Conservation (phyloP, 2,113 vertebrate genomes). For the Paralichthys olivaceus region DNA sequence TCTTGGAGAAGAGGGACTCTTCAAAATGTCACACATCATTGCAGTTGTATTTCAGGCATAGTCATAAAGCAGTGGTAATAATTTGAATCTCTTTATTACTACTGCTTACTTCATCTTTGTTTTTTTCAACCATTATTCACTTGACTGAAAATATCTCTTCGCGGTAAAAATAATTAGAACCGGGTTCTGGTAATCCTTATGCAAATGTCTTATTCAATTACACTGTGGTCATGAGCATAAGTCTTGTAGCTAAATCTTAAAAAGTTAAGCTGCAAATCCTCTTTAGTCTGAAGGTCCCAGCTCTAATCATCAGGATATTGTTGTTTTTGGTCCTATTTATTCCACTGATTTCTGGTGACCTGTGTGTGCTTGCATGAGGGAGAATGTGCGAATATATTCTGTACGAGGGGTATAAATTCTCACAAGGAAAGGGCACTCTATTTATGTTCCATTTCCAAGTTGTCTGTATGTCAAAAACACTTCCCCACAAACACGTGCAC, state of each 20-base stretch:
- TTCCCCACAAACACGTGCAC: neutral
- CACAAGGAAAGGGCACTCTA: conserved; percentile 59
- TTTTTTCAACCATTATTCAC: conserved; percentile 55
- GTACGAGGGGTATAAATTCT: neutral
- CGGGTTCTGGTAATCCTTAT: conserved; percentile 77
- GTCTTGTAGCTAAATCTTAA: conserved; percentile 85
- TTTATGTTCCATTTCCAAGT: conserved; percentile 55
- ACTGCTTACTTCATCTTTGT: conserved; percentile 37
- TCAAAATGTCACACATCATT: conserved; percentile 5
- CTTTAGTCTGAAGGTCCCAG: conserved; percentile 80
- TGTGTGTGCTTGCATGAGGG: conserved; percentile 12
- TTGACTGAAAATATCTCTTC: conserved; percentile 64
- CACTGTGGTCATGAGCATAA: conserved; percentile 80
- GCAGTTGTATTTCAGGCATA: conserved; percentile 13
- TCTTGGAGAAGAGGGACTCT: neutral
- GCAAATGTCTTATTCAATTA: conserved; percentile 86
- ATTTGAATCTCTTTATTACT: conserved; percentile 27
- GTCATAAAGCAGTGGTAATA: conserved; percentile 24
- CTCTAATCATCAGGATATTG: conserved; percentile 83
- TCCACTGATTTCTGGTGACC: conserved; percentile 77
- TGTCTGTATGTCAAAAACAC: conserved; percentile 31
- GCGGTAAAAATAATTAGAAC: conserved; percentile 72
- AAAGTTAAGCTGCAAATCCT: conserved; percentile 88
- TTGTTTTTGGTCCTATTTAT: conserved; percentile 81
- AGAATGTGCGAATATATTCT: neutral